phyloP scores from a whole-genome alignment of 2,888 invertebrate species.

The Spodoptera picta region DNA sequence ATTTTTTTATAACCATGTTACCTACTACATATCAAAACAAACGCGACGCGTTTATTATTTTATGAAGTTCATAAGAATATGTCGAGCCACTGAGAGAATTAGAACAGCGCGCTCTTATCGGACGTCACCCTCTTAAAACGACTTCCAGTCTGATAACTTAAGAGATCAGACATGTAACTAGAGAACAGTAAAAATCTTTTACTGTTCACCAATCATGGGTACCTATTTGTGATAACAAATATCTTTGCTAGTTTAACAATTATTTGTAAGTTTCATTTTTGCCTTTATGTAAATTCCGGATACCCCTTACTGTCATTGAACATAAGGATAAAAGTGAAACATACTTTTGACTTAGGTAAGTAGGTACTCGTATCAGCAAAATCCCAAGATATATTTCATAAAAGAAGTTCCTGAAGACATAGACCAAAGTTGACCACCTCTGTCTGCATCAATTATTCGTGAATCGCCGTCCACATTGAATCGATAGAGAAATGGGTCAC shows the following conservation, averaged over 20 bases:
- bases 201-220: no score
- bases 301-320: no score
- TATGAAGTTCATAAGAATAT: constrained; percentile 26
- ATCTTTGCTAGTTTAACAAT: no score
- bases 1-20: no score
- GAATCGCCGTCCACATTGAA: constrained; percentile 63
- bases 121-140: constrained; percentile 26
- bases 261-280: no score
- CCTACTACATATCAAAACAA: neutral
- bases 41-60: constrained; percentile 11
- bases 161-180: constrained; percentile 12
- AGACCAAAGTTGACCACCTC: constrained; percentile 63
- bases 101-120: constrained; percentile 35
- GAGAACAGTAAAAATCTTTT: constrained; percentile 3
- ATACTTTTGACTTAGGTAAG: no score
- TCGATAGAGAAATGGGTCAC: constrained; percentile 80
- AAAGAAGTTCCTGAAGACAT: neutral
- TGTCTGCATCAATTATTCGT: constrained; percentile 80
- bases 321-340: no score
- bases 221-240: no score
- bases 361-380: no score
- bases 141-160: constrained; percentile 37
- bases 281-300: no score
- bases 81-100: constrained; percentile 11
- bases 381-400: neutral